Percentiles rank a stretch among this genome's conserved stretches.
Conservation (phyloP, 2,888 invertebrate species). For the Psylliodes chrysocephalus region DNA sequence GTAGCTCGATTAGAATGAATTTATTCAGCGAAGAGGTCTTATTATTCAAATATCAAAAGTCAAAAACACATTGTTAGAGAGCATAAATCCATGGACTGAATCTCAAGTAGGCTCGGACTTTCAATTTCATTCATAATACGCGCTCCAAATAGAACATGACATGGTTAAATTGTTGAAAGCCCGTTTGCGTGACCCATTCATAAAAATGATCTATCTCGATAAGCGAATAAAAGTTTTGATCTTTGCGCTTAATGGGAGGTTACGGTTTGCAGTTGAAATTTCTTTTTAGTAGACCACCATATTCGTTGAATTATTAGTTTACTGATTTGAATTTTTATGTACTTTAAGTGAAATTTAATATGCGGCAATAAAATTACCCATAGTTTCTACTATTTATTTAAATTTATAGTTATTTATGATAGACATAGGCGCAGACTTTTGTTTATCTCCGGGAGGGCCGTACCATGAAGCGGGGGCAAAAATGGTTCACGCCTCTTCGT, state of each 20-base stretch:
- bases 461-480: too few relatives aligned
- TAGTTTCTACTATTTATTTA: too few relatives aligned
- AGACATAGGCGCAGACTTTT: too few relatives aligned
- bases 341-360: too few relatives aligned
- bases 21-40: constrained; percentile 49
- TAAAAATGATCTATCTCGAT: constrained; percentile 21
- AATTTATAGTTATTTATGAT: too few relatives aligned
- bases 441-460: too few relatives aligned
- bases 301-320: neutral
- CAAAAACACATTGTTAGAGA: constrained; percentile 53
- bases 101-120: constrained; percentile 35
- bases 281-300: neutral
- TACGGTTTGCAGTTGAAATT: neutral
- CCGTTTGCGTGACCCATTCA: constrained; percentile 27
- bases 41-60: constrained; percentile 48
- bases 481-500: too few relatives aligned
- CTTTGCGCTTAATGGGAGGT: constrained; percentile 7
- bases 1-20: constrained; percentile 48
- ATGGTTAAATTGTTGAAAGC: constrained; percentile 27
- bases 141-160: constrained; percentile 35
- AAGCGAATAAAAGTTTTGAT: constrained; percentile 18
- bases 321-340: neutral
- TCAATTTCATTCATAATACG: constrained; percentile 44
- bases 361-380: too few relatives aligned
- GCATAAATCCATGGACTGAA: constrained; percentile 39